phyloP scores from a whole-genome alignment of 2,113 vertebrate genomes.

The Campylomormyrus numenius region DNA sequence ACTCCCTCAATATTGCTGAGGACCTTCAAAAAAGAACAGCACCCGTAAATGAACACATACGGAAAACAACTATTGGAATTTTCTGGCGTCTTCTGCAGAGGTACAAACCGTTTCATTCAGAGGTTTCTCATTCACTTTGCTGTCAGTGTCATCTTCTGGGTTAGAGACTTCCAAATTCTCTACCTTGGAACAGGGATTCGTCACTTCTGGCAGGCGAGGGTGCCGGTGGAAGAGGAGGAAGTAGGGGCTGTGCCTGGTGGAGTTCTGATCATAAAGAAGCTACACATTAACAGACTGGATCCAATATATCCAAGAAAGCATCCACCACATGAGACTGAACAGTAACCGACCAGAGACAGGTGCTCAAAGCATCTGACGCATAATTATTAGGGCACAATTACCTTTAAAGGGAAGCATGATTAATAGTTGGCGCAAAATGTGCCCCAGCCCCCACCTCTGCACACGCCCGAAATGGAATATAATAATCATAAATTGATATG shows the following conservation, averaged over 20 bases:
- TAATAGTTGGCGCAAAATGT: too few relatives aligned
- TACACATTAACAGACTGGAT: not conserved
- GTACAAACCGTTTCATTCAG: slow-evolving; percentile 1
- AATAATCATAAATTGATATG: too few relatives aligned
- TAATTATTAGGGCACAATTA: too few relatives aligned
- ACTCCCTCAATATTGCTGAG: not conserved
- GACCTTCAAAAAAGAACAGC: not conserved
- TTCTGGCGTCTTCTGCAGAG: not conserved
- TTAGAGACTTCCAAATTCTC: not conserved
- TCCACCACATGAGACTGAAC: too few relatives aligned
- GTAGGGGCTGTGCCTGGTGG: not conserved
- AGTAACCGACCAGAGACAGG: too few relatives aligned
- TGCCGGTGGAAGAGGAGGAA: slow-evolving; percentile 6
- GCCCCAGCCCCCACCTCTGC: too few relatives aligned
- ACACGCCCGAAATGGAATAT: too few relatives aligned
- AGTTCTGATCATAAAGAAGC: not conserved
- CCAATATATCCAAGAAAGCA: too few relatives aligned
- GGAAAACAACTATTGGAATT: not conserved
- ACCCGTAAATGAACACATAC: not conserved
- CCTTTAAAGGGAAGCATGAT: too few relatives aligned
- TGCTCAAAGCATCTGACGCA: too few relatives aligned
- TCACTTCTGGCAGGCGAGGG: slow-evolving; percentile 4
- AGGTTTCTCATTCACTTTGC: slow-evolving; percentile 2
- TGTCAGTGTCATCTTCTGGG: not conserved
- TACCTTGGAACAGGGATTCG: not conserved